Evolutionary conservation across 2,888 invertebrate genomes (phyloP), one percentile per base, ranked within the genome.

Genomic region (Papilio protenor): DNA sequence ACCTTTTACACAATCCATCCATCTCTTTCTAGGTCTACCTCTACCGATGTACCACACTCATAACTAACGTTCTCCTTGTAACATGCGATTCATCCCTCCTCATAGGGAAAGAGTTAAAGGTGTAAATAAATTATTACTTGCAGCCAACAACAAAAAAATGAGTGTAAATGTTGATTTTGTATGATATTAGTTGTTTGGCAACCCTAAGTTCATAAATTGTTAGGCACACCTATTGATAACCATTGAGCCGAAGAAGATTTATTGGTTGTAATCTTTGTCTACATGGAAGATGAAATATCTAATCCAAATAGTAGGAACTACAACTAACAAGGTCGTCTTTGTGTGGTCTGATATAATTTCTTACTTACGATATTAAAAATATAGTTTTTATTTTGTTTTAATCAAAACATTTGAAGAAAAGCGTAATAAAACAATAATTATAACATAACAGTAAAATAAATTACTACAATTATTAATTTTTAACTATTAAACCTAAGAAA

Each of bases 191-290:
- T n/a, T 74, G 10, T 18, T 72, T 49, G 18, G 11, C 72, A 77
- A 40, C 76, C 76, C 76, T 77, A 49, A 33, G n/a, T 59, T 12
- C 8, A 4, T 21, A 52, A 8, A 16, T n/a, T 52, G 23, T 64
- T 72, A 61, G 55, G 64, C 72, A 77, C 76, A 72, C 76, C 76
- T 61, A 33, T 33, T n/a, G 64, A 64, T 14, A 52, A 64, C 33
- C 61, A 64, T 18, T 55, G 40, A 55, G 55, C 72, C 52, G 64
- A 47, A 72, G 64, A 77, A 72, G 64, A 77, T 64, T 6, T 21
- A 72, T 72, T 21, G 40, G 5, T 47, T 23, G 49, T 76, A 52
- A 55, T 55, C 71, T 64, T 47, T 61, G 21, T n/a, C 40, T 55
- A 27, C 12, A n/a, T 21, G 27, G 21, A 55, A 10, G 23, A 27